Evolutionary conservation across 1,140 invertebrate genomes (phyloP), one percentile per base, ranked within the genome.

Genomic region (Heterodera schachtii): DNA sequence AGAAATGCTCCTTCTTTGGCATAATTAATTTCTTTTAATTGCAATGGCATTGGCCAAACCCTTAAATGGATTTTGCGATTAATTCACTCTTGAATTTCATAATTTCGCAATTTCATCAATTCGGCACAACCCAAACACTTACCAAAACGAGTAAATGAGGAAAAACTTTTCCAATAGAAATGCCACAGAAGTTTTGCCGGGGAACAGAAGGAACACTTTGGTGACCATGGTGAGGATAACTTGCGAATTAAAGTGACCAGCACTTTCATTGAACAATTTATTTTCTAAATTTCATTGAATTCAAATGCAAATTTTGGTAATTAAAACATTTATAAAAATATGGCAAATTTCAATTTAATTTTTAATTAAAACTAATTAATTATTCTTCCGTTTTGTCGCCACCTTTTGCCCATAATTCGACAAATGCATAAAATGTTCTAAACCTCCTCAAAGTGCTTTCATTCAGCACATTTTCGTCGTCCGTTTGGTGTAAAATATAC

Each of bases 141-240:
- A 74, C 73, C 73, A 74, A n/a, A 21, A 49, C 8, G 73, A 74
- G 44, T 43, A 74, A 74, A 74, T 43, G 8, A 74, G 52, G 52
- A 74, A 74, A 57, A 74, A 74, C 44, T 74, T 74, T 21, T 74
- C 73, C 73, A 74, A 41, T 41, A 74, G 9, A 74, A 74, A 74
- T 43, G 73, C 6, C 6, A 74, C 73, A 9, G 73, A 74, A n/a
- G 57, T 19, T 64, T 57, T 9, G 52, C 31, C n/a, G 6, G 73
- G 73, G 52, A 74, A 74, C 21, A 74, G 21, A 19, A 74, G 73
- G 9, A 74, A n/a, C 52, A 74, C n/a, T 74, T 74, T 74, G 21
- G 73, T 19, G 4, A 64, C 13, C 57, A 64, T 64, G 19, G 19
- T 11, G 5, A 64, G 13, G 16, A 64, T 64, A 11, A 64, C 16